These are phyloP conservation scores for Acropora tenuis DNA, from an alignment of 64 coral and sea anemone species.

Conservation along the genomic window DNA sequence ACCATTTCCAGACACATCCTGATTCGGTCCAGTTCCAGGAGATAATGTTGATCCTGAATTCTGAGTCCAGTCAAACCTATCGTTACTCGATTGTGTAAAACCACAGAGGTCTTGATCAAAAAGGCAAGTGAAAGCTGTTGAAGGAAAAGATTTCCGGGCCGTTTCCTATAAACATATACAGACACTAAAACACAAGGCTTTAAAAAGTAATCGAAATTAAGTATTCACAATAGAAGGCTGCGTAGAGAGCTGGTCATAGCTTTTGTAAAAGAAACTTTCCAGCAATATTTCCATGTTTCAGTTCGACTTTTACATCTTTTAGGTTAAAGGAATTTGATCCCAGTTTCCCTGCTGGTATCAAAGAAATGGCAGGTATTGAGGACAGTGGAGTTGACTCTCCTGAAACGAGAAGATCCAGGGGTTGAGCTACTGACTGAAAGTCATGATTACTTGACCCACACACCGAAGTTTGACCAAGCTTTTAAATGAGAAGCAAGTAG, in stretches of 20 bases:
- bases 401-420: neutral
- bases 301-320: slow-evolving; percentile 1
- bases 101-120: slow-evolving; percentile 40
- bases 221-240: neutral
- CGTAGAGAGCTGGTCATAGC: neutral
- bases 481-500: neutral
- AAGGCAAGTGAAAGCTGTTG: neutral
- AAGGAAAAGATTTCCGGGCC: neutral
- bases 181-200: neutral
- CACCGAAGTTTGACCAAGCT: neutral
- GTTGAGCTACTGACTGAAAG: neutral
- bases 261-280: neutral
- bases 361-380: neutral
- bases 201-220: neutral
- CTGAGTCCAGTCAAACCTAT: slow-evolving; percentile 68
- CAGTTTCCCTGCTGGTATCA: neutral
- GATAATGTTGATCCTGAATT: slow-evolving; percentile 15
- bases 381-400: neutral
- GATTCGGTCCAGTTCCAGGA: neutral
- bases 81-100: slow-evolving; percentile 25
- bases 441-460: neutral
- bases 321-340: neutral
- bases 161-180: neutral
- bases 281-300: neutral
- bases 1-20: slow-evolving; percentile 35